Evolutionary conservation across 2,888 invertebrate genomes (phyloP).

Genomic region (Pterostichus madidus): DNA sequence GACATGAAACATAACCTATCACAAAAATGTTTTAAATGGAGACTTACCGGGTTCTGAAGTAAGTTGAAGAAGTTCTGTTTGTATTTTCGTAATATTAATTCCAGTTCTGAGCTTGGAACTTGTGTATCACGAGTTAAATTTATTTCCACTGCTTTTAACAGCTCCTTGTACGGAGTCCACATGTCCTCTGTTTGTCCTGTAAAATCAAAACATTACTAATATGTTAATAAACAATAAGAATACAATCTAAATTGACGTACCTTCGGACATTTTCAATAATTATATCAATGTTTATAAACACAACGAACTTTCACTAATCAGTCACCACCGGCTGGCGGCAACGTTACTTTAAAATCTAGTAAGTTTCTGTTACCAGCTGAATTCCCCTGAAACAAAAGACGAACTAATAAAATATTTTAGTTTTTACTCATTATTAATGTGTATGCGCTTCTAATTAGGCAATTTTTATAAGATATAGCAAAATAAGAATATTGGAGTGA

Average conservation of each 20-base stretch:
- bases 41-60: slow-evolving; percentile 91
- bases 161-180: slow-evolving; percentile 91
- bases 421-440: too few species aligned
- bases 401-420: neutral
- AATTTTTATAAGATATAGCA: neutral
- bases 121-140: slow-evolving; percentile 82
- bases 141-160: slow-evolving; percentile 85
- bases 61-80: slow-evolving; percentile 92
- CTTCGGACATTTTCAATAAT: slow-evolving; percentile 54
- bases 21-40: neutral
- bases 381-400: neutral
- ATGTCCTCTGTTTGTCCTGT: slow-evolving; percentile 83
- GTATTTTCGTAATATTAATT: slow-evolving; percentile 87
- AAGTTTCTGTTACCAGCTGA: neutral
- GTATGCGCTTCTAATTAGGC: neutral
- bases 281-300: slow-evolving; percentile 38
- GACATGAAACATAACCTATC: slow-evolving; percentile 47
- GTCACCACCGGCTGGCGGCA: slow-evolving; percentile 38
- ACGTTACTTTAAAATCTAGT: slow-evolving; percentile 41
- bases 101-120: slow-evolving; percentile 84
- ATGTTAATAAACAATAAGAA: neutral
- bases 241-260: slow-evolving; percentile 10
- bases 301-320: slow-evolving; percentile 21
- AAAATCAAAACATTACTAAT: slow-evolving; percentile 1
- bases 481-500: neutral